Percentiles rank a stretch among this genome's conserved stretches.
Conservation (phyloP, 2,888 invertebrate genomes). For the Aethes cnicana region DNA sequence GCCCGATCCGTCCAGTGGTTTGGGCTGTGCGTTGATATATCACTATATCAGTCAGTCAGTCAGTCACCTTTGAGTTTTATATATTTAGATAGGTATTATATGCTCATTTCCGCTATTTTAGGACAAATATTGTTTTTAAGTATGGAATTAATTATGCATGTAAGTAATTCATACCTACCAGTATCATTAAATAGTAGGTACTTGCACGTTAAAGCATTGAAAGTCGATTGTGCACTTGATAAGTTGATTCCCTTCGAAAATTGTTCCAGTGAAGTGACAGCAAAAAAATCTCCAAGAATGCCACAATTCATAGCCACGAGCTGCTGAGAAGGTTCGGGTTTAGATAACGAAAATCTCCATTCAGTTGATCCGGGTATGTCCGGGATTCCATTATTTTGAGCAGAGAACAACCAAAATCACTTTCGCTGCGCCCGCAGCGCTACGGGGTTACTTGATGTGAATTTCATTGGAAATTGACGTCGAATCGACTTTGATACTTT, state of each 20-base stretch:
- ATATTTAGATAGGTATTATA: no score
- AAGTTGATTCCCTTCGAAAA: no score
- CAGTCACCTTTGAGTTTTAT: no score
- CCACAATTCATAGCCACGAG: conserved; percentile 16
- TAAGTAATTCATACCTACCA: no score
- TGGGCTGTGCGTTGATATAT: no score
- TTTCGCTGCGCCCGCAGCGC: conserved; percentile 13
- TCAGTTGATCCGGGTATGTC: conserved; percentile 21
- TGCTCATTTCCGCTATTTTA: no score
- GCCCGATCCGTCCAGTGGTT: no score
- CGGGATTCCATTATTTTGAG: conserved; percentile 15
- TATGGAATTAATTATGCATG: no score
- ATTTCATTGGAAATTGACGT: conserved; percentile 14
- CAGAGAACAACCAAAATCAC: conserved; percentile 24
- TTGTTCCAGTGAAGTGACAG: conserved; percentile 12
- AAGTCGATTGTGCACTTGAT: no score
- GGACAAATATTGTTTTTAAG: no score
- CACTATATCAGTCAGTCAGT: no score
- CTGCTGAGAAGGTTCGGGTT: conserved; percentile 10
- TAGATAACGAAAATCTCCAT: conserved; percentile 26
- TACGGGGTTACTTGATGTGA: background rate
- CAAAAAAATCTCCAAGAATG: conserved; percentile 7
- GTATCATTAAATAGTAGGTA: no score
- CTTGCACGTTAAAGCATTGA: background rate
- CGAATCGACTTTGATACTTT: conserved; percentile 8